phyloP scores from a whole-genome alignment of 2,888 invertebrate genomes.

The Pegoplata infirma region DNA sequence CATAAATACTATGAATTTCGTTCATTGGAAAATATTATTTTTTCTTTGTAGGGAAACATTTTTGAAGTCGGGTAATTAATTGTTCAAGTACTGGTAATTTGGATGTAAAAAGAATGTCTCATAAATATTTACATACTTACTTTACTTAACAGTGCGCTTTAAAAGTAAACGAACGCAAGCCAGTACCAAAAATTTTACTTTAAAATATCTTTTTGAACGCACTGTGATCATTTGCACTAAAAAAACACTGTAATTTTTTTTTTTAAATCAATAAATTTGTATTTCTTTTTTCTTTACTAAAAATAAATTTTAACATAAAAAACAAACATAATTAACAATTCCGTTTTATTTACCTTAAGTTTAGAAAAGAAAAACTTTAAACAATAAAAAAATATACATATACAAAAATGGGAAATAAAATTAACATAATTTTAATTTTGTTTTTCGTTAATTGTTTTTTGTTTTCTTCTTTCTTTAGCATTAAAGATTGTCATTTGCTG shows the following conservation, averaged over 20 bases:
- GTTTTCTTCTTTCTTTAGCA: slow-evolving; percentile 35
- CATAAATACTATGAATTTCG: too few species aligned
- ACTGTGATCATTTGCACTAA: neutral
- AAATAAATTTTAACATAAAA: slow-evolving; percentile 26
- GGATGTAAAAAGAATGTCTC: too few species aligned
- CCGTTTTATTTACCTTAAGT: slow-evolving; percentile 1
- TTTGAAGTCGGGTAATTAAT: too few species aligned
- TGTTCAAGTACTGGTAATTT: too few species aligned
- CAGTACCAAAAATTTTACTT: too few species aligned
- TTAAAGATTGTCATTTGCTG: slow-evolving; percentile 59
- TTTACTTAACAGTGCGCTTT: neutral
- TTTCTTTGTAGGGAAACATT: too few species aligned
- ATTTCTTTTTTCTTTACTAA: slow-evolving; percentile 24
- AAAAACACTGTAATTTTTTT: neutral
- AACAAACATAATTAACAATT: slow-evolving; percentile 51
- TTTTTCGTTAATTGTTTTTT: too few species aligned
- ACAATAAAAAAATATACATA: neutral
- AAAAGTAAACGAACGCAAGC: neutral
- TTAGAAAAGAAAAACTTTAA: neutral
- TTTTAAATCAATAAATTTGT: slow-evolving; percentile 5
- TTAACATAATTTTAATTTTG: slow-evolving; percentile 1
- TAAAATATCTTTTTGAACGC: neutral
- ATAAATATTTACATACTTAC: too few species aligned
- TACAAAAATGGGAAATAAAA: neutral
- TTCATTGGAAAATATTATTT: too few species aligned